These are phyloP conservation scores for Rotaria macrura DNA, from an alignment of 2,888 invertebrate species.

Conservation along the genomic window DNA sequence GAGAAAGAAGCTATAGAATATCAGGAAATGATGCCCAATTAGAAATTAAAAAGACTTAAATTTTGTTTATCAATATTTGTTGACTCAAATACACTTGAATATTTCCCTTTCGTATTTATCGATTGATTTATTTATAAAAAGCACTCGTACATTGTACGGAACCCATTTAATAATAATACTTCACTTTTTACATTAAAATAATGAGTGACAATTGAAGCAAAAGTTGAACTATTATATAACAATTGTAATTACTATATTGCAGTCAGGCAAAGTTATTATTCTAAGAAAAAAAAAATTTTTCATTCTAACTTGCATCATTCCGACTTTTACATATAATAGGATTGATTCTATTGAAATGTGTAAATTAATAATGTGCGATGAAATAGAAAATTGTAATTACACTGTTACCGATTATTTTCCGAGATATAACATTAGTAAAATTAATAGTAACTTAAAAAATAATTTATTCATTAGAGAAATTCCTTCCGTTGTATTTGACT, in stretches of 20 bases:
- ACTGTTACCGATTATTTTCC: neutral
- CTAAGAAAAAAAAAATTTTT: neutral
- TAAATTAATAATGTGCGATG: neutral
- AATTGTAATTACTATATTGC: neutral
- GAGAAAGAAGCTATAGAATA: neutral
- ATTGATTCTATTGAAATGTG: neutral
- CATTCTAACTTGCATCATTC: neutral
- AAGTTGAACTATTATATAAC: neutral
- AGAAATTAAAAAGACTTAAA: too few species aligned
- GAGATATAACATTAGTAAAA: neutral
- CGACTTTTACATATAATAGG: neutral
- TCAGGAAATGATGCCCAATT: neutral
- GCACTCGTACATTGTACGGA: neutral
- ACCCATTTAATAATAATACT: neutral
- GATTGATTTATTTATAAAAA: neutral
- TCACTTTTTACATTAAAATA: constrained; percentile 3
- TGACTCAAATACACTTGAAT: too few species aligned
- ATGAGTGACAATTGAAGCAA: neutral
- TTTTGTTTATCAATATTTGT: too few species aligned
- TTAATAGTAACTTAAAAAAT: too few species aligned
- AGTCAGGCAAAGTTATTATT: neutral
- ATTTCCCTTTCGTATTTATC: too few species aligned
- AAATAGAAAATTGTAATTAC: too few species aligned
- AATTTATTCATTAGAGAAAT: too few species aligned
- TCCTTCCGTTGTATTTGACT: too few species aligned